A percentile compares a stretch with the other conserved stretches of the same genome.
Conservation (phyloP, 92 coral and sea anemone genomes). For the Heliopora coerulea region DNA sequence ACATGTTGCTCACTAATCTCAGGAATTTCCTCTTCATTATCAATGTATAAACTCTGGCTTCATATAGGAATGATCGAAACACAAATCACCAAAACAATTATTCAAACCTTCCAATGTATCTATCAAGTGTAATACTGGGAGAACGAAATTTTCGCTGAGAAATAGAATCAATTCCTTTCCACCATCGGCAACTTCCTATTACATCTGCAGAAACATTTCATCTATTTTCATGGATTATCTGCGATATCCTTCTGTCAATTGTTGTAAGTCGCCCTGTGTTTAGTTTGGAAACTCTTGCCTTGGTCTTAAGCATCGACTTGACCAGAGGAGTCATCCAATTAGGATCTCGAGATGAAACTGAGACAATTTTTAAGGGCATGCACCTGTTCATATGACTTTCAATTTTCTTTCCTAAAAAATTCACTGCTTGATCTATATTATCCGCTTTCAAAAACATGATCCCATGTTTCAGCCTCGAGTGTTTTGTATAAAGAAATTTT, state of each 20-base stretch:
- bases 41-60: too few species aligned
- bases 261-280: neutral
- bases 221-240: conserved; percentile 4
- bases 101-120: neutral
- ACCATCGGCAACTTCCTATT: conserved; percentile 35
- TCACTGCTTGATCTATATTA: conserved; percentile 43
- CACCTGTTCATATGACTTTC: conserved; percentile 35
- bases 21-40: neutral
- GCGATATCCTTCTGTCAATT: conserved; percentile 3
- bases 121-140: conserved; percentile 10
- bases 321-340: conserved; percentile 50
- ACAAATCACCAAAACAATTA: conserved; percentile 3
- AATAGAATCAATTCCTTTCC: conserved; percentile 33
- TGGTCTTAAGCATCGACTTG: conserved; percentile 38
- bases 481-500: conserved; percentile 46
- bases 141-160: conserved; percentile 34
- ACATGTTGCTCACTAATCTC: neutral
- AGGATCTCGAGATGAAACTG: conserved; percentile 51
- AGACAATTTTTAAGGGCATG: conserved; percentile 31
- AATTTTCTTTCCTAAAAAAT: conserved; percentile 41
- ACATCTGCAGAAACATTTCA: neutral
- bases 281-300: neutral
- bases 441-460: conserved; percentile 28
- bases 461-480: conserved; percentile 42
- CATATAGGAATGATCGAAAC: conserved; percentile 5